phyloP scores from a whole-genome alignment of 1,140 invertebrate genomes.

The Macrosteles quadrilineatus region DNA sequence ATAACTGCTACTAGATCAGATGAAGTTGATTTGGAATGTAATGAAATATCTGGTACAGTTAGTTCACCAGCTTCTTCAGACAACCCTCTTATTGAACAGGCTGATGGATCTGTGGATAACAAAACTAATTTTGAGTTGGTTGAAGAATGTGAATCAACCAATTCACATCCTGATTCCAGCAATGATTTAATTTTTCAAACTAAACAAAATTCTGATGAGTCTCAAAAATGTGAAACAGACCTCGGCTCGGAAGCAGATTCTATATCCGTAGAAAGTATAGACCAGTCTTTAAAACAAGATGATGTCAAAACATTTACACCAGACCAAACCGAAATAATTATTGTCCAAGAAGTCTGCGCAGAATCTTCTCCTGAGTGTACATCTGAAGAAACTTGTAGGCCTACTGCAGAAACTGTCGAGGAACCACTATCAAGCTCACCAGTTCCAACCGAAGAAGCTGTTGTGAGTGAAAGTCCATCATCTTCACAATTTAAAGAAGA shows the following conservation, averaged over 20 bases:
- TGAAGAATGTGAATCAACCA: neutral
- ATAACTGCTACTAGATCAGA: constrained; percentile 3
- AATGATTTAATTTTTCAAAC: constrained; percentile 3
- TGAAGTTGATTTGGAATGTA: constrained; percentile 13
- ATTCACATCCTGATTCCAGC: constrained; percentile 23
- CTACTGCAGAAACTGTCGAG: no score
- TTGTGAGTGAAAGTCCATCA: no score
- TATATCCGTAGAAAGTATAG: neutral
- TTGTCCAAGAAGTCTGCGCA: no score
- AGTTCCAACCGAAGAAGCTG: no score
- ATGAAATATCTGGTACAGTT: constrained; percentile 12
- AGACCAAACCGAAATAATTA: neutral
- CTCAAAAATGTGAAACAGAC: constrained; percentile 9
- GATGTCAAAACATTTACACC: neutral
- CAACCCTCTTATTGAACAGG: neutral
- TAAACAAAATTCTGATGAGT: neutral
- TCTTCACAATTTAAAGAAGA: neutral
- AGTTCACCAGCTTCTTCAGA: neutral
- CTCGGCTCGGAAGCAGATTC: constrained; percentile 10
- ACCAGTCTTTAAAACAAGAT: neutral
- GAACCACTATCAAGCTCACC: no score
- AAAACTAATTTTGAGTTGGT: neutral
- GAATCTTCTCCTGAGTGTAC: no score
- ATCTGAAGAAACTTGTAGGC: no score
- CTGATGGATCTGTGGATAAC: neutral